Percentiles rank a stretch among this genome's conserved stretches.
These are phyloP conservation scores for Eumaeus atala DNA, from an alignment of 1,140 invertebrate species.

Conservation along the genomic window DNA sequence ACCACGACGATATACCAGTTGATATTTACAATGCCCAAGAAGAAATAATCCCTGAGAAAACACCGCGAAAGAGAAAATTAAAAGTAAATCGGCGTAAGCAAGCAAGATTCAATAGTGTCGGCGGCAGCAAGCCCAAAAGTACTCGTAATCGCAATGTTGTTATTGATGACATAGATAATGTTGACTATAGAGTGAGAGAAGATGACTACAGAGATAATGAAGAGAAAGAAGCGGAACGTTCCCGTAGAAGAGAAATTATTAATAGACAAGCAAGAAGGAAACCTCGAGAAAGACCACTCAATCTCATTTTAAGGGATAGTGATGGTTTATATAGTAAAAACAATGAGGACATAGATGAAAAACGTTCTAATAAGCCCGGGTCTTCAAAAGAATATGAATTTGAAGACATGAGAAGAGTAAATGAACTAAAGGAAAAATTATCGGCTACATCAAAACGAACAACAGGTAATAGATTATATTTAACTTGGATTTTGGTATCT, in stretches of 20 bases:
- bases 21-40: neutral
- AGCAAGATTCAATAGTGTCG: neutral
- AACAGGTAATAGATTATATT: no score
- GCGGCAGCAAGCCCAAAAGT: neutral
- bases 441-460: neutral
- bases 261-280: conserved; percentile 32
- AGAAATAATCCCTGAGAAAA: neutral
- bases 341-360: conserved; percentile 16
- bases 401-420: conserved; percentile 63
- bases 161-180: neutral
- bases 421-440: conserved; percentile 52
- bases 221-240: conserved; percentile 15
- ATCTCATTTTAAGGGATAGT: conserved; percentile 6
- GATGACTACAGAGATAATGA: conserved; percentile 20
- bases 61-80: neutral
- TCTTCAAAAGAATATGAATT: conserved; percentile 53
- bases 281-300: conserved; percentile 28
- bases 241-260: conserved; percentile 21
- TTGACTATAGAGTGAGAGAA: neutral
- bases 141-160: neutral
- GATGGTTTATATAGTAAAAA: neutral
- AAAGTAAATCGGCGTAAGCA: neutral
- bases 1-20: neutral
- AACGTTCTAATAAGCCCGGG: neutral
- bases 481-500: no score